These are phyloP conservation scores for Esox niger DNA, from an alignment of 2,113 vertebrate genomes.

Conservation along the genomic window DNA sequence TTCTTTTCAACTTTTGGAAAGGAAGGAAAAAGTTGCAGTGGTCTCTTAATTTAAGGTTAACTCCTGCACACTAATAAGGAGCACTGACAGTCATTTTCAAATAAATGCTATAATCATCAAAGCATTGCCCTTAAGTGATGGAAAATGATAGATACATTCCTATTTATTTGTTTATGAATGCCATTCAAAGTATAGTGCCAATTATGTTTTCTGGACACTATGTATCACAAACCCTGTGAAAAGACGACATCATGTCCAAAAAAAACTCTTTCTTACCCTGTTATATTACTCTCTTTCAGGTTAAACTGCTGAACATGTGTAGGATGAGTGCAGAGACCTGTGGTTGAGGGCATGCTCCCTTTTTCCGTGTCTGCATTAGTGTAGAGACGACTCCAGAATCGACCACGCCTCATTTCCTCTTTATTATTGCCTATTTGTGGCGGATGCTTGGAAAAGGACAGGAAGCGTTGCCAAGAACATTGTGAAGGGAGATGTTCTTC, in stretches of 20 bases:
- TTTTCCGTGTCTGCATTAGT: background rate
- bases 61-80: too few relatives aligned
- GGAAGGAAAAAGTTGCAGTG: too few relatives aligned
- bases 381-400: slow-evolving; percentile 24
- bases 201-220: too few relatives aligned
- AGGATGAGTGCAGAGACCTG: slow-evolving; percentile 3
- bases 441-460: slow-evolving; percentile 1
- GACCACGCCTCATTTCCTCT: slow-evolving; percentile 42
- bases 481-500: slow-evolving; percentile 18
- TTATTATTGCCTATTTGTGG: slow-evolving; percentile 28
- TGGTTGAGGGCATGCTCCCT: slow-evolving; percentile 7
- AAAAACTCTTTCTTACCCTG: background rate
- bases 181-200: too few relatives aligned
- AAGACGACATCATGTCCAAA: background rate
- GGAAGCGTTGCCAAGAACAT: slow-evolving; percentile 32
- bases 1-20: too few relatives aligned
- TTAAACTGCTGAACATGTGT: slow-evolving; percentile 13
- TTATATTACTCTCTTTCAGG: background rate
- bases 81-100: too few relatives aligned
- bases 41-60: too few relatives aligned
- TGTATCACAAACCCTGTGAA: background rate
- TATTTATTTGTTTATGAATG: too few relatives aligned
- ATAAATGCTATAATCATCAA: too few relatives aligned
- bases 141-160: too few relatives aligned
- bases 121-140: too few relatives aligned